Conservation (phyloP, 2,888 invertebrate genomes). For the Artemia sinica region DNA sequence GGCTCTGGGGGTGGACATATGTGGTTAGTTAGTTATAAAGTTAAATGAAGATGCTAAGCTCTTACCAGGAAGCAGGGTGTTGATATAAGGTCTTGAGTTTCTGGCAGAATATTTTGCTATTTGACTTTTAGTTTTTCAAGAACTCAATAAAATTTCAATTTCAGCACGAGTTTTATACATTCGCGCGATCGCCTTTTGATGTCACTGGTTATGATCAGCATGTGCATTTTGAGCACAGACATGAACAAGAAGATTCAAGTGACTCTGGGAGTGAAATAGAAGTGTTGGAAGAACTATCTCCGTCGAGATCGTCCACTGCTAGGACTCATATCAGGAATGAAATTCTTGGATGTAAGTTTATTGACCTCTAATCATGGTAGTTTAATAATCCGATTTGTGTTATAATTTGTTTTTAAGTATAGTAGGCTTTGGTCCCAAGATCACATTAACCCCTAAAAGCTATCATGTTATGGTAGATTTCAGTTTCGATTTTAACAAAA, state of each 20-base stretch:
- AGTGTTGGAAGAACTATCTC: conserved; percentile 10
- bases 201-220: conserved; percentile 46
- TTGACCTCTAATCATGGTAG: neutral
- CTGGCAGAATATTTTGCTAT: no score
- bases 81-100: no score
- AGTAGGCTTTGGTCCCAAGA: no score
- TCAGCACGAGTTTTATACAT: conserved; percentile 61
- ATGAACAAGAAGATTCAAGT: neutral
- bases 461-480: no score
- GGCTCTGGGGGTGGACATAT: no score
- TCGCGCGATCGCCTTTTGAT: conserved; percentile 68
- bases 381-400: neutral
- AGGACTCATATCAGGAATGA: neutral
- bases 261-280: conserved; percentile 5
- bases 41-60: no score
- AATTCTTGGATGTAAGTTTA: conserved; percentile 1
- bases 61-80: no score
- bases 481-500: no score
- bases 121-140: no score
- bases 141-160: neutral
- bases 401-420: neutral
- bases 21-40: no score
- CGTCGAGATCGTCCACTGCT: neutral
- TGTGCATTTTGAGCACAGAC: conserved; percentile 28
- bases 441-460: no score